Percentiles rank a stretch among this genome's conserved stretches.
phyloP scores from a whole-genome alignment of 2,113 vertebrate genomes.

The Tinamus guttatus region DNA sequence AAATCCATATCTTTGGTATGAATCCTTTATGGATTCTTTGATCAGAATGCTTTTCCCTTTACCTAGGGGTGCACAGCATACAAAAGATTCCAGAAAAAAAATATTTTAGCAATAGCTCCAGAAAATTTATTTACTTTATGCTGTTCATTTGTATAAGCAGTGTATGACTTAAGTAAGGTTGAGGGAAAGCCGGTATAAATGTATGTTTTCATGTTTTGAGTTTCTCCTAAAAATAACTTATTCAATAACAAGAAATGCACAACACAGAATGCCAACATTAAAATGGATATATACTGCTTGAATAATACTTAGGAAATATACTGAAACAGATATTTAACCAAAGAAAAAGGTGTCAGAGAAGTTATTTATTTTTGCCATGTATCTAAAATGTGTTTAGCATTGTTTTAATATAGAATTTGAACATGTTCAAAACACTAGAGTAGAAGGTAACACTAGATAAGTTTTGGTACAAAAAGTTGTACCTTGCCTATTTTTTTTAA shows the following conservation, averaged over 20 bases:
- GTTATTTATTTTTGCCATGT: not conserved
- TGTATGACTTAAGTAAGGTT: not conserved
- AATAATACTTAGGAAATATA: not conserved
- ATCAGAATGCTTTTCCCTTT: not conserved
- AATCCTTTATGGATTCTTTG: not conserved
- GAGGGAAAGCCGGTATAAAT: not conserved
- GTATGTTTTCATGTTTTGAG: not conserved
- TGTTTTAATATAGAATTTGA: not conserved
- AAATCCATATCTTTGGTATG: not conserved
- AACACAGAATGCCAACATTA: not conserved
- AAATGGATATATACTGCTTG: not conserved
- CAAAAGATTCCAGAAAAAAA: not conserved
- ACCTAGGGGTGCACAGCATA: not conserved
- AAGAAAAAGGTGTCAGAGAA: not conserved
- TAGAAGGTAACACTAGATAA: not conserved
- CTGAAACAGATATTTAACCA: not conserved
- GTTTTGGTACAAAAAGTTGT: not conserved
- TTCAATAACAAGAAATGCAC: not conserved
- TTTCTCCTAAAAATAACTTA: not conserved
- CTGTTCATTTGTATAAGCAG: not conserved
- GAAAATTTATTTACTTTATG: not conserved
- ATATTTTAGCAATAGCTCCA: not conserved
- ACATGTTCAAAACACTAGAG: not conserved
- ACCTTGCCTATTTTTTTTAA: rapidly evolving
- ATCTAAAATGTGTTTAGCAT: not conserved